A percentile compares a stretch with the other conserved stretches of the same genome.
Conservation (phyloP, 2,797 vertebrate species). For the Okamejei kenojei region DNA sequence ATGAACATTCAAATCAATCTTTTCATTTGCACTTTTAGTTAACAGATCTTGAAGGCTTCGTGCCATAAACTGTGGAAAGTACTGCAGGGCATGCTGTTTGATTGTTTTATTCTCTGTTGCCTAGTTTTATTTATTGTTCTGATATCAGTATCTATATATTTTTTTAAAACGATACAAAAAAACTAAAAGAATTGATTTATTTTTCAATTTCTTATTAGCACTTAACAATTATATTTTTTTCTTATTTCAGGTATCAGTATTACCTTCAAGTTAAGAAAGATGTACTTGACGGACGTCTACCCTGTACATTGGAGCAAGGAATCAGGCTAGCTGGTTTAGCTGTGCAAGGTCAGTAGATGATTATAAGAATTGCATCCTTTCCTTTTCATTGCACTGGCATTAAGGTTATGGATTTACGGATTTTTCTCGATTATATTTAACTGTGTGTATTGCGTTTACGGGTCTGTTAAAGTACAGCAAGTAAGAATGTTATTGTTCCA, state of each 20-base stretch:
- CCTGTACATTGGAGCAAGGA: conserved; percentile 76
- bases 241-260: conserved; percentile 80
- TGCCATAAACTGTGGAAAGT: neutral
- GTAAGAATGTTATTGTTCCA: too few relatives aligned
- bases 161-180: too few relatives aligned
- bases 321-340: conserved; percentile 85
- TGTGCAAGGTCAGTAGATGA: conserved; percentile 73
- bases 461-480: too few relatives aligned
- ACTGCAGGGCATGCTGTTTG: neutral
- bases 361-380: neutral
- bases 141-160: neutral
- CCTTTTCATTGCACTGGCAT: too few relatives aligned
- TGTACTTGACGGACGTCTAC: conserved; percentile 78
- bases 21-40: too few relatives aligned
- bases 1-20: too few relatives aligned
- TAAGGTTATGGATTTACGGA: too few relatives aligned
- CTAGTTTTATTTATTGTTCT: neutral
- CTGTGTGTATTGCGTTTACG: too few relatives aligned
- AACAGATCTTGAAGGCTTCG: neutral
- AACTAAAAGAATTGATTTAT: neutral
- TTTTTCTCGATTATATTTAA: too few relatives aligned
- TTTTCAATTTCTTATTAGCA: neutral
- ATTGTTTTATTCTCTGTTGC: neutral
- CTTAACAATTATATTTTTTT: neutral
- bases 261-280: conserved; percentile 95